Conservation (phyloP, 1,140 invertebrate genomes). For the Oppia nitens region DNA sequence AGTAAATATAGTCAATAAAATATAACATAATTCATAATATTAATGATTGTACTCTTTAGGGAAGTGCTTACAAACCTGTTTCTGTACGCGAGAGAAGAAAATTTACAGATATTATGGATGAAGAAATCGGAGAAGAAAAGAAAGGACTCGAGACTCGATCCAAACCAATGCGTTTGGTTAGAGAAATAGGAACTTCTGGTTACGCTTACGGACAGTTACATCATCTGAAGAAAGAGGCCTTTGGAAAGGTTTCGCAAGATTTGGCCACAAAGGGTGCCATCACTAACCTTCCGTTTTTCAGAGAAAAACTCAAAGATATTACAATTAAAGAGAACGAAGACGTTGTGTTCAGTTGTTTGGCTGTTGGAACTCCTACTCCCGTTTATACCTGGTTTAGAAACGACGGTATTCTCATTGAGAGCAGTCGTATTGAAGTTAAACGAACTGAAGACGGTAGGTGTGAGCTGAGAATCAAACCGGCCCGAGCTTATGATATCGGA, state of each 20-base stretch:
- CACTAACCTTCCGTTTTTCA: constrained; percentile 30
- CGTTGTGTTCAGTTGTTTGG: constrained; percentile 41
- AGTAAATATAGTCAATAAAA: neutral
- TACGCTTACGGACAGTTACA: constrained; percentile 22
- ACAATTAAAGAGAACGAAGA: constrained; percentile 46
- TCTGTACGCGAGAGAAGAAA: constrained; percentile 72
- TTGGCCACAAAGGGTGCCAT: neutral
- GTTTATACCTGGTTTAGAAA: constrained; percentile 89
- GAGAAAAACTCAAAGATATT: constrained; percentile 37
- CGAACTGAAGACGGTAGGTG: constrained; percentile 41
- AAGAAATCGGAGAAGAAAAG: constrained; percentile 80
- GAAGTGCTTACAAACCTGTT: constrained; percentile 37
- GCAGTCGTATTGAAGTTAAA: constrained; percentile 44
- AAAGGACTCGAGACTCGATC: constrained; percentile 46
- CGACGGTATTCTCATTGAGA: constrained; percentile 63
- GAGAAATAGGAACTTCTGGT: constrained; percentile 44
- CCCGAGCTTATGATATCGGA: constrained; percentile 47
- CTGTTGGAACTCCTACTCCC: constrained; percentile 74
- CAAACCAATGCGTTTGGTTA: constrained; percentile 39
- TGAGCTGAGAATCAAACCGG: constrained; percentile 53
- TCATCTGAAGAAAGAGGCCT: constrained; percentile 19
- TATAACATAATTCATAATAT: neutral
- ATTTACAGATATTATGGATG: constrained; percentile 87
- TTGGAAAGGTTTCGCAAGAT: constrained; percentile 1
- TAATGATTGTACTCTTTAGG: neutral